Base-by-base conservation (phyloP, 1,140 invertebrate species). In the Mamestra configurata region DNA sequence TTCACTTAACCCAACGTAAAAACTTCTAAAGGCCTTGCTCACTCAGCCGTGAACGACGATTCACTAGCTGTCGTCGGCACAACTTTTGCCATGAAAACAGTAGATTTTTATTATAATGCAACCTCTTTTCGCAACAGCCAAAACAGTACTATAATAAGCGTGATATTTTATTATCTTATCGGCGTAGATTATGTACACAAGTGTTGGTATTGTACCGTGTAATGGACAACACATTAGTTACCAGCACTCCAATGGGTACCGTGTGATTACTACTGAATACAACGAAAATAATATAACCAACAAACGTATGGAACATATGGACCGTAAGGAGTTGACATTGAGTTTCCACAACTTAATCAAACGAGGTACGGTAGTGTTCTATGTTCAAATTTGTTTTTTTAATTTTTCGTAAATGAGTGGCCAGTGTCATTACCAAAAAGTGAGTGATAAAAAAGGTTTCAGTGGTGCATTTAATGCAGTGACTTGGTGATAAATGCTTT, bases 281-380 rank as follows among this genome's bases (percentile, higher is more conserved):
- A 72, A 66, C 40, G 70, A 85, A 83, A 40, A 68, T 76, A 80
- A 64, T 72, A 40, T 37, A 79, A 79, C 79, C 79, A 80, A 72
- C 82, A 66, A 85, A 90, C 91, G 80, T 89, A 94, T 94, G 93
- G 93, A 93, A 91, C 89, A 22, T 53, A 40, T 7, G 37, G 51
- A 53, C 18, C 51, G 88, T 15, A 91, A 88, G 82, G 92, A 95
- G 78, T 88, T 95, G 51, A 93, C 91, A 72, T 89, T 95, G 72
- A 95, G 93, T 88, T 93, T 93, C 77, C 93, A 95, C 82, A 95
- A 95, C 83, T 89, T 95, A 85, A 95, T 95, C 77, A 95, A 93
- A 79, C 82, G 93, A 95, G 93, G 93, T 95, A 92, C 4, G 53
- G 43, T 73, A 53, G 88, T 89, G 84, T 87, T 83, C 77, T 43